Evolutionary conservation across 2,113 vertebrate genomes (phyloP).

Genomic region (Thryonomys swinderianus): DNA sequence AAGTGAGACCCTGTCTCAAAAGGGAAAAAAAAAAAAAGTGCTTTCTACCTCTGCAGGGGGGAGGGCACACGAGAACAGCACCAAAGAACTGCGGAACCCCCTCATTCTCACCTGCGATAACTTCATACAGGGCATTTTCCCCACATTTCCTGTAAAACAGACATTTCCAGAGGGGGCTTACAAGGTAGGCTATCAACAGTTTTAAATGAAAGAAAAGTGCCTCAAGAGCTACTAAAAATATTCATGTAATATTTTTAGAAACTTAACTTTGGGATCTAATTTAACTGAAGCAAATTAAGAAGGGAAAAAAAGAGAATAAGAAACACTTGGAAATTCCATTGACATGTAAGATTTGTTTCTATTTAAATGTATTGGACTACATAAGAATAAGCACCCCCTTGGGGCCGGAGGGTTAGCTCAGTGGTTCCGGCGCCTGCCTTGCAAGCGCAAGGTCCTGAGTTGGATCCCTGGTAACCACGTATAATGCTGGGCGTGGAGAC

Average conservation of each 20-base stretch:
- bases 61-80: background rate
- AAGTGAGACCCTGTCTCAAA: too few species aligned
- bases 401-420: too few species aligned
- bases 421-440: too few species aligned
- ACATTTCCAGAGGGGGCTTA: background rate
- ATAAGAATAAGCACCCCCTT: constrained; percentile 36
- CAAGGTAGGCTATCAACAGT: background rate
- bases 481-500: too few species aligned
- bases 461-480: too few species aligned
- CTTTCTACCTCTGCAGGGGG: background rate
- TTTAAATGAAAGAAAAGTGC: constrained; percentile 2
- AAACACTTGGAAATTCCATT: background rate
- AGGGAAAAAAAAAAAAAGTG: too few species aligned
- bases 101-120: background rate
- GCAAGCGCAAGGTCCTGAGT: too few species aligned
- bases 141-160: background rate
- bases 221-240: background rate
- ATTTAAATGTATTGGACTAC: background rate
- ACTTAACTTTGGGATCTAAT: background rate
- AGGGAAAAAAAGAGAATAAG: background rate
- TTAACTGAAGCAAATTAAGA: background rate
- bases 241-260: background rate
- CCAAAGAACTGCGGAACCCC: background rate
- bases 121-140: background rate
- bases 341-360: constrained; percentile 10